Evolutionary conservation across 2,113 vertebrate genomes (phyloP), one percentile per base, ranked within the genome.

Genomic region (Laticauda laticaudata): DNA sequence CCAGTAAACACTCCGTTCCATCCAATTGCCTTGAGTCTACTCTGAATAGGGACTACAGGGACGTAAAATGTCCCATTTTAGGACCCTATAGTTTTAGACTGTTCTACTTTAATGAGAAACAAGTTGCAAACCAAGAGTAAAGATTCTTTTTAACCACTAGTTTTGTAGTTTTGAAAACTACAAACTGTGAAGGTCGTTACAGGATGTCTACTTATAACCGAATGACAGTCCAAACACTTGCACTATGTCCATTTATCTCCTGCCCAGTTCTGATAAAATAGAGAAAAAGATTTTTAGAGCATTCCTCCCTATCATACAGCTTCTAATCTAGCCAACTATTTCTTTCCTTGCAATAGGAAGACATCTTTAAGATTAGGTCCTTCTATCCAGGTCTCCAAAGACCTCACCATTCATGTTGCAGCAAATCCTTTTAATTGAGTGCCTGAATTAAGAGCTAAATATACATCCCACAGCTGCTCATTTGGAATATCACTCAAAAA

Each of bases 371-470:
- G 95, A 96, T 96, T 92, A 1, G 95, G 96, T 96, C 95, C 93
- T 95, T 90, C 95, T 95, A 94, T 92, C 94, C 93, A 91, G 94
- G 95, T 89, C 95, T 91, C 94, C 9, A 55, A 57, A 93, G 95
- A 86, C 95, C 89, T 90, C 94, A 92, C 94, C 87, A 14, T 96
- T 94, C 93, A 93, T 85, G 95, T 93, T 89, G 56, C 1, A 91
- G 75, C 93, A 96, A 96, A 97, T 96, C 96, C 94, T 92, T 5
- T 87, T 96, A 96, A 97, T 86, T 94, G 81, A 90, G 89, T 69
- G 89, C 34, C 94, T 96, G 96, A 93, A 97, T 96, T 95, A 96
- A 96, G 94, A 93, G 94, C 96, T 96, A 96, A 96, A 97, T 96
- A 96, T 96, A 96, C 87, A 88, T 92, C 93, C 93, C 4, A 5